These are phyloP conservation scores for Leucoptera coffeella DNA, from an alignment of 2,888 invertebrate genomes.

Conservation along the genomic window DNA sequence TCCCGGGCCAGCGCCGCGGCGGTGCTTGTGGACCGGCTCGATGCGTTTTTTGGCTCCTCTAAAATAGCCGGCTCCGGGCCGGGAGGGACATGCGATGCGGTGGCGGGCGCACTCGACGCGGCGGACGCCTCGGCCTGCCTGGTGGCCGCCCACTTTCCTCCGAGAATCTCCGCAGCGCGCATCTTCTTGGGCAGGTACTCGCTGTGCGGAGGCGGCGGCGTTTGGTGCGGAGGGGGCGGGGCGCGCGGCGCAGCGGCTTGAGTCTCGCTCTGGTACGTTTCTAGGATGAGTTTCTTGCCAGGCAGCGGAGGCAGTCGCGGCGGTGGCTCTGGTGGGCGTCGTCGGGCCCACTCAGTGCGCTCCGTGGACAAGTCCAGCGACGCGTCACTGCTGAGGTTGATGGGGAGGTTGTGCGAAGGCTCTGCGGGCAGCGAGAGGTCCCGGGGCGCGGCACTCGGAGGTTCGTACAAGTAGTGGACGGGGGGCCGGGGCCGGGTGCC, in stretches of 20 bases:
- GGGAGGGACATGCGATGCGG: constrained; percentile 11
- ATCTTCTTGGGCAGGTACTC: constrained; percentile 48
- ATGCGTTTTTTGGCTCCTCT: constrained; percentile 53
- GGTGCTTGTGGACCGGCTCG: constrained; percentile 51
- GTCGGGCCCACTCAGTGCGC: constrained; percentile 30
- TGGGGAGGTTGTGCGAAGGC: constrained; percentile 31
- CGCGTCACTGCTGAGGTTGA: constrained; percentile 44
- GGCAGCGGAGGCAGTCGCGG: constrained; percentile 27
- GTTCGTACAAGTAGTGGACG: not conserved
- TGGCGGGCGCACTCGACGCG: constrained; percentile 9
- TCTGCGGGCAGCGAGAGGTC: constrained; percentile 23
- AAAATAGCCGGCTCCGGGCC: constrained; percentile 37
- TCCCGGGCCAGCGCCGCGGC: constrained; percentile 54
- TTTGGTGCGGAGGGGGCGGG: constrained; percentile 7
- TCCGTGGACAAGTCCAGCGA: constrained; percentile 36
- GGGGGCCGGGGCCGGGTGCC: constrained; percentile 18
- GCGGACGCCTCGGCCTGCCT: constrained; percentile 13
- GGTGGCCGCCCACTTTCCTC: constrained; percentile 30
- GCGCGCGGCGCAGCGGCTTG: constrained; percentile 20
- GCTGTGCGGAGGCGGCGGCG: constrained; percentile 16
- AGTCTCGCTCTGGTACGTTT: constrained; percentile 41
- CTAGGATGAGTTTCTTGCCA: constrained; percentile 43
- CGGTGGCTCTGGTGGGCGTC: constrained; percentile 28
- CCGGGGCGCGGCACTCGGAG: constrained; percentile 16
- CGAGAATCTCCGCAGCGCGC: constrained; percentile 43